Evolutionary conservation across 2,113 vertebrate species (phyloP).

Genomic region (Panthera uncia): DNA sequence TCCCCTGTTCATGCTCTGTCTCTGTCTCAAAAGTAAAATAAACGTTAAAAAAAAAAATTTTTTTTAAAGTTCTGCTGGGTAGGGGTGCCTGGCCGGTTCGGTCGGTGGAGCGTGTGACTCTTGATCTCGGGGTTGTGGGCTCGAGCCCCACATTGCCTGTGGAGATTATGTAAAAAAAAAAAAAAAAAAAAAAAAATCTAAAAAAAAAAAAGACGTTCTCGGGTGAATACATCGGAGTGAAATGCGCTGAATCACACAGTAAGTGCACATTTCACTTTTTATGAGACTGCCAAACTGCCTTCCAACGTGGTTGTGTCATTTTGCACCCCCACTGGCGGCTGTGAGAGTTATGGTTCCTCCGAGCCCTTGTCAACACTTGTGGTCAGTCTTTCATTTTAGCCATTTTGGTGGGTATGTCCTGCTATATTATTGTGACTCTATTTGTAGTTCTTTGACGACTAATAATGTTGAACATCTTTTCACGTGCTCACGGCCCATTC

Average conservation of each 20-base stretch:
- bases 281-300: background rate
- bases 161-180: too few species aligned
- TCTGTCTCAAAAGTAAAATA: too few species aligned
- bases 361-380: background rate
- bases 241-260: background rate
- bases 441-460: background rate
- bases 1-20: too few species aligned
- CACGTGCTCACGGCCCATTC: background rate
- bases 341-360: background rate
- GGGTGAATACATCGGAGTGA: background rate
- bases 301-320: background rate
- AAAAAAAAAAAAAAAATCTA: too few species aligned
- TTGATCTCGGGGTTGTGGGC: too few species aligned
- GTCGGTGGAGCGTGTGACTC: too few species aligned
- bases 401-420: background rate
- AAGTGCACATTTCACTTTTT: background rate
- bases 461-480: background rate
- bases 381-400: background rate
- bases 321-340: background rate
- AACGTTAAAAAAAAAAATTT: too few species aligned
- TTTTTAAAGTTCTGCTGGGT: background rate
- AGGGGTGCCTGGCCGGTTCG: too few species aligned
- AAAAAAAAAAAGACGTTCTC: too few species aligned
- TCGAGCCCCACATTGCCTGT: too few species aligned
- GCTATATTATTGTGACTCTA: background rate